Evolutionary conservation across 2,888 invertebrate genomes (phyloP), one percentile per base, ranked within the genome.

Genomic region (Tenodera sinensis): DNA sequence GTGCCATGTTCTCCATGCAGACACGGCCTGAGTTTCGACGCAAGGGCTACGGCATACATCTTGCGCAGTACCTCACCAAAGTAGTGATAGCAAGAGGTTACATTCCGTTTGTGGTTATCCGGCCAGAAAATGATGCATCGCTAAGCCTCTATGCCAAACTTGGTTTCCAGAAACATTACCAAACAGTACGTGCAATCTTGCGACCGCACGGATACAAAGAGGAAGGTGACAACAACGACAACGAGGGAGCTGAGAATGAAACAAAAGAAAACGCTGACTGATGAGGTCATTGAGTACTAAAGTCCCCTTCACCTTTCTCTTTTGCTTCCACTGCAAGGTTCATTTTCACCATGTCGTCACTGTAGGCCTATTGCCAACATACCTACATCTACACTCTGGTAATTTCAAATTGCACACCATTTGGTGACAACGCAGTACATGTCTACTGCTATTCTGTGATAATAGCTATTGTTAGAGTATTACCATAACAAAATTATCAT

Each of bases 1-100:
- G 97, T 34, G 97, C 97, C 90, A 97, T 97, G 97, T 97, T 97
- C 94, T 97, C 97, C 88, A 97, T 97, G 97, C 97, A 97, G 94
- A 97, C 97, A 89, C 95, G 96, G 92, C 96, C 96, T 87, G 96
- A 96, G 93, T 93, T 92, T 91, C 92, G 93, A 89, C 92, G 93
- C 90, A 93, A 93, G 92, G 93, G 93, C 88, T 96, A 96, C 93
- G 97, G 97, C 91, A 96, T 96, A 91, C 96, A 96, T 92, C 94
- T 97, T 91, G 97, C 97, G 89, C 95, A 95, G 92, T 95, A 95
- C 90, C 94, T 96, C 90, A 96, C 96, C 89, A 94, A 95, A 92
- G 95, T 91, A 30, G 92, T 92, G 85, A 95, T 95, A 84, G 95
- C 96, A 88, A 95, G 96, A 89, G 96, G 97, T 91, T 97, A 97